Conservation (phyloP, 2,888 invertebrate genomes). For the Himalopsyche tibetana region DNA sequence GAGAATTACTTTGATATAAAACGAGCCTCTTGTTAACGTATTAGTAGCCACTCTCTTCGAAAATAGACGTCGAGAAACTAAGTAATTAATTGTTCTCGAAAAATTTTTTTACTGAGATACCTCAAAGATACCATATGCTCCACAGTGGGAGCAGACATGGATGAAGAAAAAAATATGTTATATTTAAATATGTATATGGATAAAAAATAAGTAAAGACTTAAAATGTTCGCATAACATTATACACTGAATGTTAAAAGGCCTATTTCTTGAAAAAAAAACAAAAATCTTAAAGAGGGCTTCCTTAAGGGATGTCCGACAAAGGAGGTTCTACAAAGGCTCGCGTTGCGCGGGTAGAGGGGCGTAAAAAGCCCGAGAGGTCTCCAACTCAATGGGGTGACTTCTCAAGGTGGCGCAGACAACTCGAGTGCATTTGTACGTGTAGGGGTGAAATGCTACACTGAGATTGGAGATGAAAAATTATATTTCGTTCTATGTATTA, state of each 20-base stretch:
- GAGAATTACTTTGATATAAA: no score
- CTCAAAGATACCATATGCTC: no score
- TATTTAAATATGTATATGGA: no score
- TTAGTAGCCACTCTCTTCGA: no score
- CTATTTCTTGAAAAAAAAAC: slow-evolving; percentile 39
- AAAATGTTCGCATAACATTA: neutral
- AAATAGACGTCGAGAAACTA: no score
- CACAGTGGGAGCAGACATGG: no score
- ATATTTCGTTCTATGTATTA: neutral
- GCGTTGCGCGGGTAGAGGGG: slow-evolving; percentile 47
- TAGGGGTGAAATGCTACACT: slow-evolving; percentile 29
- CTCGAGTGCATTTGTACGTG: slow-evolving; percentile 19
- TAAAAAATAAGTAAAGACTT: no score
- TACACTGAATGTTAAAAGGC: slow-evolving; percentile 36
- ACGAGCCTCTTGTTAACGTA: no score
- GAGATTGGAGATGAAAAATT: slow-evolving; percentile 10
- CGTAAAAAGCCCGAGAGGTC: slow-evolving; percentile 3
- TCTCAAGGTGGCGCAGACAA: slow-evolving; percentile 21
- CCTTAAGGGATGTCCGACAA: slow-evolving; percentile 55
- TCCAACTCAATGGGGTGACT: slow-evolving; percentile 8
- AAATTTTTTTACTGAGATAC: no score
- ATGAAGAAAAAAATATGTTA: no score
- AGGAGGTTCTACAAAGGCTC: slow-evolving; percentile 52
- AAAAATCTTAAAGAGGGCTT: slow-evolving; percentile 16
- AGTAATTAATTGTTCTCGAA: no score